Evolutionary conservation across 2,113 vertebrate species (phyloP), one percentile per base, ranked within the genome.

Genomic region (Nannobrachium achirus): DNA sequence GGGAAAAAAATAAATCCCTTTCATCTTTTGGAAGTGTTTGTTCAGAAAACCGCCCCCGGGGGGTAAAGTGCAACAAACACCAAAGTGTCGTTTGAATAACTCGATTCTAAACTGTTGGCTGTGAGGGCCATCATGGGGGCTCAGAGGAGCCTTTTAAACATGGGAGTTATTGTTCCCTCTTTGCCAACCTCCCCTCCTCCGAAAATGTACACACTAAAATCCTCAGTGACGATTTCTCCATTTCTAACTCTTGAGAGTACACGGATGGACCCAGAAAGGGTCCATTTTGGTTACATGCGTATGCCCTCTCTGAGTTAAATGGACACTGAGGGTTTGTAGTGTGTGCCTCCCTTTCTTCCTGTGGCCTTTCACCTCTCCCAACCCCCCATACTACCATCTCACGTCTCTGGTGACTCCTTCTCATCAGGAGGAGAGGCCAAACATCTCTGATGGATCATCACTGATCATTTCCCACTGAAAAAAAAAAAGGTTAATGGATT

Each of bases 391-490:
- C 86, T 84, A 83, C 82, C 78, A 74, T 89, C 82, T 78, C 83
- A 78, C 84, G 66, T 86, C 81, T 84, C 86, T 78, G 83, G 86
- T 80, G 81, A 79, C 82, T 89, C 82, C 85, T 82, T 77, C 86
- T 84, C 73, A 60, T 78, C 77, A 45, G 71, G 79, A 86, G 66
- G 68, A 79, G 85, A 79, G 85, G 78, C 83, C 78, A 91, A 92
- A 89, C 89, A 86, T 76, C 82, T 62, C 52, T 83, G 92, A 95
- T 92, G 91, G 93, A 93, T 92, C 71, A 73, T 92, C 92, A 95
- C 94, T 92, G 91, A 95, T 95, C 82, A 92, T 92, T 95, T 92
- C 88, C 89, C 91, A 82, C 76, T 62, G 25, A 38, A 75, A 33
- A 33, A 33, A 78, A 87, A 87, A 83, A 90, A 75, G 86, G 88